Conservation (phyloP, 2,797 vertebrate species). For the Phaenicophaeus curvirostris region DNA sequence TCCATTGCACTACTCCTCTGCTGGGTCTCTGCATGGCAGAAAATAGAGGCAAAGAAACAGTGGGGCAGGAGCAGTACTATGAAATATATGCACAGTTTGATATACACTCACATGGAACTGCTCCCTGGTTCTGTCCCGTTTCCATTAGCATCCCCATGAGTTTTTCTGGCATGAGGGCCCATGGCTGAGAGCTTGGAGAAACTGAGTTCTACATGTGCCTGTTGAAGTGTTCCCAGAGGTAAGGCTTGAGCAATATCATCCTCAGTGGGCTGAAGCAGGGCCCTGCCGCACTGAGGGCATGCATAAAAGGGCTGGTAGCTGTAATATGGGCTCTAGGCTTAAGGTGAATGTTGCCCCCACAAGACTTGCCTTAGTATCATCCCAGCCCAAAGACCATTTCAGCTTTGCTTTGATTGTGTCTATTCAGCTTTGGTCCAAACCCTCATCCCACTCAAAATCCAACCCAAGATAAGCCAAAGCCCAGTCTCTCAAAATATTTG, state of each 20-base stretch:
- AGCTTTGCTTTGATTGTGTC: not conserved
- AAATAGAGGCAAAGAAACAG: not conserved
- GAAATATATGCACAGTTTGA: not conserved
- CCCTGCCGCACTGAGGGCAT: not conserved
- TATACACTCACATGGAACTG: not conserved
- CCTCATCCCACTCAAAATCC: not conserved
- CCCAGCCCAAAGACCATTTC: not conserved
- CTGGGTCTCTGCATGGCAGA: not conserved
- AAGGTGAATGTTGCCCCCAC: not conserved
- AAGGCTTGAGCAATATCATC: not conserved
- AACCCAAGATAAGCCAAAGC: not conserved
- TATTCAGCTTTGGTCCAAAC: not conserved
- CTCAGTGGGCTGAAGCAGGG: not conserved
- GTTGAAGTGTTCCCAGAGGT: not conserved
- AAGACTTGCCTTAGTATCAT: accelerated
- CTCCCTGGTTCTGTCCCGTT: not conserved
- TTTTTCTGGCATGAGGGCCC: not conserved
- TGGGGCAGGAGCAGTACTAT: not conserved
- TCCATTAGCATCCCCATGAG: not conserved
- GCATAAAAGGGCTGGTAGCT: not conserved
- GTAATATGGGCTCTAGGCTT: not conserved
- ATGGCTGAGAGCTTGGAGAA: conserved; percentile 43
- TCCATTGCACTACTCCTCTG: accelerated
- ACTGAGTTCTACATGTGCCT: not conserved
- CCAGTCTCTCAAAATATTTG: not conserved